Evolutionary conservation across 2,113 vertebrate species (phyloP).

Genomic region (Callithrix jacchus): DNA sequence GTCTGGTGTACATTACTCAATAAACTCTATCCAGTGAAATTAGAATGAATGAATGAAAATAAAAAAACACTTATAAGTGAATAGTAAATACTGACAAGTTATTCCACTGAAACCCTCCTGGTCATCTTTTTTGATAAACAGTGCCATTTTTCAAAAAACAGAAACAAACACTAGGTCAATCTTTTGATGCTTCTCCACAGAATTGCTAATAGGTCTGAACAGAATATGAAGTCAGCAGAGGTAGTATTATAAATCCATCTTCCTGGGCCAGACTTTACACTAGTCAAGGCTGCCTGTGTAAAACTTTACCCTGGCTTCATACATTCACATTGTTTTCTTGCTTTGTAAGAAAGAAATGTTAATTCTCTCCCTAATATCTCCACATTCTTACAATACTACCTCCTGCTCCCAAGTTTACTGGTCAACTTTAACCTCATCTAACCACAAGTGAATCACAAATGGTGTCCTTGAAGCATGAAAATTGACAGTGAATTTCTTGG

Average conservation of each 20-base stretch:
- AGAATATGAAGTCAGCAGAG: not conserved
- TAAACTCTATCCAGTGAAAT: not conserved
- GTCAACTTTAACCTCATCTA: not conserved
- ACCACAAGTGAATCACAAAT: not conserved
- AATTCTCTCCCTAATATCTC: not conserved
- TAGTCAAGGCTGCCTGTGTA: not conserved
- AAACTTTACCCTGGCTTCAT: not conserved
- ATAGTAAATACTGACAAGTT: slow-evolving; percentile 18
- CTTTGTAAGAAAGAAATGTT: not conserved
- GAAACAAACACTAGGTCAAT: not conserved
- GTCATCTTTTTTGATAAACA: not conserved
- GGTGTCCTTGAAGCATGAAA: not conserved
- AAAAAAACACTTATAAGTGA: not conserved
- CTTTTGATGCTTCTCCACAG: not conserved
- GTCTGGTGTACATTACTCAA: not conserved
- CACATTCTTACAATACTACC: not conserved
- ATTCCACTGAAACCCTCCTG: not conserved
- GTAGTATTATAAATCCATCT: not conserved
- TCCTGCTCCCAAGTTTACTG: not conserved
- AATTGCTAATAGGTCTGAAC: not conserved
- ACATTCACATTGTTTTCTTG: not conserved
- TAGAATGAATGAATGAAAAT: not conserved
- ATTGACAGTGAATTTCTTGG: not conserved
- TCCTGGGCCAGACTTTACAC: not conserved
- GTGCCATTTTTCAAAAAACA: not conserved